A percentile compares a stretch with the other conserved stretches of the same genome.
phyloP scores from a whole-genome alignment of 2,888 invertebrate species.

The Caenorhabditis doughertyi region DNA sequence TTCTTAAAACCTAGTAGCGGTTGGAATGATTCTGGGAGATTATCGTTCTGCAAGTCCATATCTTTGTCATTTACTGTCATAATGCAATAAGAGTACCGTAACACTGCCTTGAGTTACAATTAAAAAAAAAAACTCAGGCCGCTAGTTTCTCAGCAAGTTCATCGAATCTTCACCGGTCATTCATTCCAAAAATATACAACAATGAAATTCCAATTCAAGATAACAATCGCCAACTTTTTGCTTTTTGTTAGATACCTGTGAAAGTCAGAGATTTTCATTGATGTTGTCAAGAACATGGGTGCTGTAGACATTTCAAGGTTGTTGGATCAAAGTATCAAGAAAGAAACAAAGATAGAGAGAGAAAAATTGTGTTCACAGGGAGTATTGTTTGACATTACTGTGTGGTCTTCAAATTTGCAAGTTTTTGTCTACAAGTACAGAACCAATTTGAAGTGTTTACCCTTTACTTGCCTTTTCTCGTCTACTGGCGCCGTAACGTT shows the following conservation, averaged over 20 bases:
- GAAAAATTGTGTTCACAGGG: slow-evolving; percentile 14
- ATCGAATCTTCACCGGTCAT: too few species aligned
- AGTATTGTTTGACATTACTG: slow-evolving; percentile 17
- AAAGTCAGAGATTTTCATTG: neutral
- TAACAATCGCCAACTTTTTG: slow-evolving; percentile 1
- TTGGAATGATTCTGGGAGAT: too few species aligned
- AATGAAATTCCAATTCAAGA: neutral
- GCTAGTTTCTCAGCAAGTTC: too few species aligned
- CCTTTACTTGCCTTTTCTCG: slow-evolving; percentile 4
- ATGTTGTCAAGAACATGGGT: slow-evolving; percentile 33
- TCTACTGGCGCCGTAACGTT: slow-evolving; percentile 6
- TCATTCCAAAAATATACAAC: too few species aligned
- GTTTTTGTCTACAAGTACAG: slow-evolving; percentile 32
- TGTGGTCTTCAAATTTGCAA: slow-evolving; percentile 16
- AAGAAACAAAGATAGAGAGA: slow-evolving; percentile 1
- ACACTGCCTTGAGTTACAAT: too few species aligned
- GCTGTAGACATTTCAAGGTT: slow-evolving; percentile 41
- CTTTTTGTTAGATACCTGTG: neutral
- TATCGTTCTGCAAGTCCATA: too few species aligned
- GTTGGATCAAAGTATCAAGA: slow-evolving; percentile 47
- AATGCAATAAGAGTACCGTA: too few species aligned
- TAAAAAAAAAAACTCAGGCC: too few species aligned
- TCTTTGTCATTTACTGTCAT: too few species aligned
- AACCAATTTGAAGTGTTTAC: slow-evolving; percentile 45
- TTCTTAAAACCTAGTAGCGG: too few species aligned